Percentiles rank a stretch among this genome's conserved stretches.
Conservation (phyloP, 2,113 vertebrate species). For the Eurypyga helias region DNA sequence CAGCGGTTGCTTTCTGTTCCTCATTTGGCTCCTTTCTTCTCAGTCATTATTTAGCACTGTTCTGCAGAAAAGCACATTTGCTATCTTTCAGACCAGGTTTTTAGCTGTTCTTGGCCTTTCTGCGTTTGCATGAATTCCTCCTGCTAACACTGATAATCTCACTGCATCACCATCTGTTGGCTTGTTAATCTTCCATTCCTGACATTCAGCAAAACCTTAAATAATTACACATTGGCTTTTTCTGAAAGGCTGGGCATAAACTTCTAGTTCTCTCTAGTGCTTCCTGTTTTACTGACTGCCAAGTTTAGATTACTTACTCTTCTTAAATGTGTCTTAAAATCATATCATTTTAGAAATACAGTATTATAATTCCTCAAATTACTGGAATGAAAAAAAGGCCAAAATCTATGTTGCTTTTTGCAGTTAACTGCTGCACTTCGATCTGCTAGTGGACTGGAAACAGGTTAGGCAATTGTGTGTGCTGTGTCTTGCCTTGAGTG, state of each 20-base stretch:
- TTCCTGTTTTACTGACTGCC: neutral
- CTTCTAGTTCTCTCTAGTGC: neutral
- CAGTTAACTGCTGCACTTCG: neutral
- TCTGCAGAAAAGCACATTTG: constrained; percentile 1
- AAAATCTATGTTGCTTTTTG: neutral
- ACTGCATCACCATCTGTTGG: neutral
- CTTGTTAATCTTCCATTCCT: constrained; percentile 26
- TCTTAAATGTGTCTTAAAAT: neutral
- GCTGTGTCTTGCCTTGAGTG: neutral
- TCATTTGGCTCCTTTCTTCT: neutral
- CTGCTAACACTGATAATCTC: neutral
- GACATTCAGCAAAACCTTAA: constrained; percentile 26
- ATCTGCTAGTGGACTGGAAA: neutral
- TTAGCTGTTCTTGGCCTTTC: constrained; percentile 13
- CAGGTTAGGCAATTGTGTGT: neutral
- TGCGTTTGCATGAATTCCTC: neutral
- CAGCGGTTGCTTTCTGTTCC: neutral
- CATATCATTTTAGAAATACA: neutral
- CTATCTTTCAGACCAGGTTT: constrained; percentile 44
- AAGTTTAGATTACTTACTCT: constrained; percentile 1
- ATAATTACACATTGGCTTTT: neutral
- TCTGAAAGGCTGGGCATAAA: constrained; percentile 3
- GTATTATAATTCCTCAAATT: neutral
- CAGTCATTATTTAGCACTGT: neutral
- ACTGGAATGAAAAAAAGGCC: neutral